Evolutionary conservation across 2,797 vertebrate species (phyloP).

Genomic region (Vultur gryphus): DNA sequence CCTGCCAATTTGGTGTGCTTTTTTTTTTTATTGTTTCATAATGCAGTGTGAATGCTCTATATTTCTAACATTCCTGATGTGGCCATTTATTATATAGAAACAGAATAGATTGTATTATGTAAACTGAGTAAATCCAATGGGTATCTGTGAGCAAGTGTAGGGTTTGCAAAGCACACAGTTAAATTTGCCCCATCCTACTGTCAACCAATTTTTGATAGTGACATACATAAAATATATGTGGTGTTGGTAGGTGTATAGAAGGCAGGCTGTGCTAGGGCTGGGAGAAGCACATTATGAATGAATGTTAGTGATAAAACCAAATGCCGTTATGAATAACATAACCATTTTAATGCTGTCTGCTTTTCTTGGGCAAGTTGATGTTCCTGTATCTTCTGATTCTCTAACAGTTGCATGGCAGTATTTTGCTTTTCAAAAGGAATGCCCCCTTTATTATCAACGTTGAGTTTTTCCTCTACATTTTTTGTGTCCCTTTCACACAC

Average conservation of each 20-base stretch:
- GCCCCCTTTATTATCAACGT: rapidly evolving
- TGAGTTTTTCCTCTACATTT: neutral
- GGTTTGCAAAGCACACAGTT: neutral
- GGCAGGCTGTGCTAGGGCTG: neutral
- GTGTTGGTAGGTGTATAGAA: neutral
- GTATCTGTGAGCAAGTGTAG: neutral
- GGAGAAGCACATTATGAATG: neutral
- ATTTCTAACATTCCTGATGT: neutral
- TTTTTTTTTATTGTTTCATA: neutral
- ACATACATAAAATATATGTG: neutral
- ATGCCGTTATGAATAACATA: neutral
- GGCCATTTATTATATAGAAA: neutral
- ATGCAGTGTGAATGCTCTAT: neutral
- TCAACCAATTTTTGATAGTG: neutral
- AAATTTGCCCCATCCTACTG: neutral
- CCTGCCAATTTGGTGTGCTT: neutral
- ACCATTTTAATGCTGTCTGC: neutral
- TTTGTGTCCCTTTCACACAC: neutral
- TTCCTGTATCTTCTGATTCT: neutral
- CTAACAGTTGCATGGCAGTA: too few relatives aligned
- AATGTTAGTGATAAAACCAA: neutral
- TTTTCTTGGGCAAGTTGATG: neutral
- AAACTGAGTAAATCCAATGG: neutral
- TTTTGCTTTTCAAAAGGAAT: neutral
- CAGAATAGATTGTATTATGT: neutral